phyloP scores from a whole-genome alignment of 1,140 invertebrate species.

The Plutomurus gul region DNA sequence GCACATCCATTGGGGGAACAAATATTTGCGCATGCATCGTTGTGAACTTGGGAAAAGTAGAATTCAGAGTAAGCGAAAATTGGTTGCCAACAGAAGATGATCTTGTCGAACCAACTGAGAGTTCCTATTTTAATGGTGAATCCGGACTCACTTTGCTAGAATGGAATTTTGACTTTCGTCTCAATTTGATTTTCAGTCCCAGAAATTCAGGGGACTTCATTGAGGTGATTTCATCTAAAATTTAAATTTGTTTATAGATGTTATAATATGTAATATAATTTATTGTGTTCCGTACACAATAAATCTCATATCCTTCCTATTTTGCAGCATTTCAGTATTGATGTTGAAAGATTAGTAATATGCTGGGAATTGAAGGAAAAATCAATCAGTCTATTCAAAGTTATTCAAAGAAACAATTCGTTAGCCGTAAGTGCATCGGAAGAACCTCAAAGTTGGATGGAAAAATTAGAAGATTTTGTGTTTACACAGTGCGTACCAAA shows the following conservation, averaged over 20 bases:
- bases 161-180: conserved; percentile 50
- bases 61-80: conserved; percentile 48
- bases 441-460: conserved; percentile 1
- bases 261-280: background rate
- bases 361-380: conserved; percentile 49
- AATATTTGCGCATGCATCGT: conserved; percentile 51
- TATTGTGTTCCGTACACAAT: background rate
- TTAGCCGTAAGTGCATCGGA: background rate
- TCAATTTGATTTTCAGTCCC: conserved; percentile 51
- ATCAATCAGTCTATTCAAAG: conserved; percentile 9
- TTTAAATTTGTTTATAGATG: background rate
- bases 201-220: conserved; percentile 53
- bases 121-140: conserved; percentile 44
- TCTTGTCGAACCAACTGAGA: conserved; percentile 33
- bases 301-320: background rate
- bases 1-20: conserved; percentile 48
- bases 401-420: background rate
- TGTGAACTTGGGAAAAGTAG: conserved; percentile 42
- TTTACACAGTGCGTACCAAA: conserved; percentile 51
- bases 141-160: conserved; percentile 46
- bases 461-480: conserved; percentile 46
- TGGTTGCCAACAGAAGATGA: conserved; percentile 48
- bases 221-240: conserved; percentile 37
- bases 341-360: conserved; percentile 48
- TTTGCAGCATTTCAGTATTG: conserved; percentile 50